Evolutionary conservation across 2,888 invertebrate genomes (phyloP).

Genomic region (Sesamia inferens): DNA sequence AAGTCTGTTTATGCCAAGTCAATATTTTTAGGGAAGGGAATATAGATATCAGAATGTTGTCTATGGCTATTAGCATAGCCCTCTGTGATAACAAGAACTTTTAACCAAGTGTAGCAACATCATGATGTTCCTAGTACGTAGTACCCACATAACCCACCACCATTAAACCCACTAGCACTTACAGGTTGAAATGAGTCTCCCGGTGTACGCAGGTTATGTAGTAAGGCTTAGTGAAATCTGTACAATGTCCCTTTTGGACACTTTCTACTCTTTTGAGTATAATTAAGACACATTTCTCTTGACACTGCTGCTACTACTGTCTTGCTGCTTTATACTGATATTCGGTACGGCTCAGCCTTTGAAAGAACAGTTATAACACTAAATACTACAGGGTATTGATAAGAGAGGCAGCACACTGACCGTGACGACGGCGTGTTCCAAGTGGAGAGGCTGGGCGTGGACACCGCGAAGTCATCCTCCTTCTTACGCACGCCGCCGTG

Average conservation of each 20-base stretch:
- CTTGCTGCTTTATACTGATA: not conserved
- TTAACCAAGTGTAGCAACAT: not conserved
- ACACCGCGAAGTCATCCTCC: slow-evolving; percentile 92
- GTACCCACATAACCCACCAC: not conserved
- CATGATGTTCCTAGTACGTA: not conserved
- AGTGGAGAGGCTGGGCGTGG: slow-evolving; percentile 94
- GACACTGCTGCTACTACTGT: too few relatives aligned
- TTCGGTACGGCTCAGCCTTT: not conserved
- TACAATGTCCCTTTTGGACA: not conserved
- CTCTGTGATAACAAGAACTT: not conserved
- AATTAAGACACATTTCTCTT: slow-evolving; percentile 2
- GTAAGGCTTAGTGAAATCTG: not conserved
- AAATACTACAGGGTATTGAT: not conserved
- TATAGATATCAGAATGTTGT: not conserved
- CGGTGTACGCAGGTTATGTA: not conserved
- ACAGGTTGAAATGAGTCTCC: not conserved
- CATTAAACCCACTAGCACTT: slow-evolving; percentile 20
- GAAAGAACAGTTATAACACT: not conserved
- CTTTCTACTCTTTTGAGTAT: not conserved
- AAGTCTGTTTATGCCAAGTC: not conserved
- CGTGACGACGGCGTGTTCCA: slow-evolving; percentile 91
- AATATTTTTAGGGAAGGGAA: slow-evolving; percentile 6
- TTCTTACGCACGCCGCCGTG: slow-evolving; percentile 94
- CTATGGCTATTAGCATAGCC: not conserved
- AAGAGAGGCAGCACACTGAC: slow-evolving; percentile 73